Evolutionary conservation across 2,888 invertebrate species (phyloP).

Genomic region (Sturmia bella): DNA sequence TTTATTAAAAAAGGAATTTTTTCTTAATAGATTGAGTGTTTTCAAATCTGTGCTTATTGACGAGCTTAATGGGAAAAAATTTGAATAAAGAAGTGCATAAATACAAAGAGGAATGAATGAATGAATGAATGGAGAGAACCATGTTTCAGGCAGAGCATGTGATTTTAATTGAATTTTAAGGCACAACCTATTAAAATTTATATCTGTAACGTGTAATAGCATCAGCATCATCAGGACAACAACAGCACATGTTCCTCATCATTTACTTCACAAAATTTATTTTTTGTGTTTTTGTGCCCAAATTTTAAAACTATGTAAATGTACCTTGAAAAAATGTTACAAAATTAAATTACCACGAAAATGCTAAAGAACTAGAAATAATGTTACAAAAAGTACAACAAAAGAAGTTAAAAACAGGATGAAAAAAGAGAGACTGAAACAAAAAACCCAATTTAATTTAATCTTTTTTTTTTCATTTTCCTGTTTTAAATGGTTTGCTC

Average conservation of each 20-base stretch:
- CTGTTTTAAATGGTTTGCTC: constrained; percentile 37
- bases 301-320: constrained; percentile 56
- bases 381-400: neutral
- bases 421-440: constrained; percentile 39
- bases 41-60: too few species aligned
- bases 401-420: neutral
- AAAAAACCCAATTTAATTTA: constrained; percentile 66
- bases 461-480: constrained; percentile 48
- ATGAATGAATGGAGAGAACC: neutral
- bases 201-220: neutral
- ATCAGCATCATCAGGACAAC: too few species aligned
- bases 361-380: neutral
- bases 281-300: neutral
- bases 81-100: neutral
- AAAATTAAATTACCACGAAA: constrained; percentile 50
- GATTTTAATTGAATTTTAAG: constrained; percentile 30
- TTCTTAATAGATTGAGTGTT: too few species aligned
- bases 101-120: neutral
- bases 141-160: neutral
- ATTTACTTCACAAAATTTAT: constrained; percentile 2
- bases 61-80: neutral
- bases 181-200: constrained; percentile 14
- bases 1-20: too few species aligned
- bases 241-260: constrained; percentile 26
- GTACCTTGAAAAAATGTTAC: constrained; percentile 42